Evolutionary conservation across 2,797 vertebrate species (phyloP).

Genomic region (Calcarius lapponicus): DNA sequence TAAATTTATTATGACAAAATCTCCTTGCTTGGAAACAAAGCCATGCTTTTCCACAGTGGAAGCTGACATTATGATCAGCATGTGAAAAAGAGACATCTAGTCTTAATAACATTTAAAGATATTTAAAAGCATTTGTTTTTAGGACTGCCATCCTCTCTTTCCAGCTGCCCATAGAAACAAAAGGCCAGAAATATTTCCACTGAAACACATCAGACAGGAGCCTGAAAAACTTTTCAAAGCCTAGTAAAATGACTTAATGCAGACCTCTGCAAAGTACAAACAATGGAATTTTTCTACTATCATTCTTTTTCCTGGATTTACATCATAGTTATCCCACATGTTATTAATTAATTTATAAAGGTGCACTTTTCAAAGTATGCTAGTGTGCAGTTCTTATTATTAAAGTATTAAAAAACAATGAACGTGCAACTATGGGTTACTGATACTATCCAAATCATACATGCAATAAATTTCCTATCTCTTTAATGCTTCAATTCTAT

Average conservation of each 20-base stretch:
- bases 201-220: not conserved
- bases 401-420: not conserved
- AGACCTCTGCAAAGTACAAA: not conserved
- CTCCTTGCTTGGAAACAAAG: not conserved
- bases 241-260: not conserved
- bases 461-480: not conserved
- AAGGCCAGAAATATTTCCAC: not conserved
- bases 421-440: rapidly evolving
- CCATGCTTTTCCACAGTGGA: not conserved
- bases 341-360: not conserved
- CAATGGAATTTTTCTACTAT: not conserved
- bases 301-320: not conserved
- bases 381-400: not conserved
- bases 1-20: not conserved
- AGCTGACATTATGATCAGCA: not conserved
- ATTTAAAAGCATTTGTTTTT: not conserved
- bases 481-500: not conserved
- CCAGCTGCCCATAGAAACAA: not conserved
- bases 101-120: not conserved
- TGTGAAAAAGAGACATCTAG: not conserved
- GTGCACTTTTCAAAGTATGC: not conserved
- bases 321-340: rapidly evolving
- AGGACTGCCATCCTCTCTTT: not conserved
- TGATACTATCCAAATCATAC: not conserved
- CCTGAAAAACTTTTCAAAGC: not conserved